These are phyloP conservation scores for Cryptoprocta ferox DNA, from an alignment of 2,797 vertebrate species.

Conservation along the genomic window DNA sequence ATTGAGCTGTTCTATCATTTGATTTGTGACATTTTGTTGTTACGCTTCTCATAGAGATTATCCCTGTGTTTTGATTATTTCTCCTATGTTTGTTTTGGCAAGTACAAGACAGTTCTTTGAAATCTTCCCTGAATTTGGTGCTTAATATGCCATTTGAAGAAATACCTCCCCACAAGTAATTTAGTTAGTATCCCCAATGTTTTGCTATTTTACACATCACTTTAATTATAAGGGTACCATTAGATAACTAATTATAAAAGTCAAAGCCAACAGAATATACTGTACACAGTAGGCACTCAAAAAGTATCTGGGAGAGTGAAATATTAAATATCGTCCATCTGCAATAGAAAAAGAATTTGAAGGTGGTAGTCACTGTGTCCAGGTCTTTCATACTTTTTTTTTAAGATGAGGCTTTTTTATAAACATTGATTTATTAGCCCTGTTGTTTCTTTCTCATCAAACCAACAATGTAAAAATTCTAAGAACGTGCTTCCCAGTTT, in stretches of 20 bases:
- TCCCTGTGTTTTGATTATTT: conserved; percentile 59
- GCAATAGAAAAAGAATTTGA: background rate
- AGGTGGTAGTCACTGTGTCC: background rate
- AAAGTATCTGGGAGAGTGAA: background rate
- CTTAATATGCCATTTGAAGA: conserved; percentile 63
- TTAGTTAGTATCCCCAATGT: conserved; percentile 43
- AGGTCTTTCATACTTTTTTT: background rate
- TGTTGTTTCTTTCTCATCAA: background rate
- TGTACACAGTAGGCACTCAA: conserved; percentile 24
- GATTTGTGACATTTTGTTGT: conserved; percentile 52
- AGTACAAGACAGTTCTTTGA: conserved; percentile 65
- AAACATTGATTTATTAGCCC: conserved; percentile 18
- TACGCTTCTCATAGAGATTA: conserved; percentile 63
- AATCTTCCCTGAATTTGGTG: conserved; percentile 51
- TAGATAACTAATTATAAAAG: conserved; percentile 54
- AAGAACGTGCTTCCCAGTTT: background rate
- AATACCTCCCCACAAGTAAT: conserved; percentile 38
- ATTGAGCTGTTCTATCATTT: conserved; percentile 33
- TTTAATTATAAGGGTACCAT: conserved; percentile 44
- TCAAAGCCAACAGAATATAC: conserved; percentile 34
- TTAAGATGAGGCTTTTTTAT: conserved; percentile 39
- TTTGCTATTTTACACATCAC: conserved; percentile 47
- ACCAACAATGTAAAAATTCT: conserved; percentile 43
- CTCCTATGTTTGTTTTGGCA: conserved; percentile 65
- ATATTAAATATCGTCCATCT: background rate